Percentiles rank a stretch among this genome's conserved stretches.
Evolutionary conservation across 2,113 vertebrate genomes (phyloP).

Genomic region (Gobiocypris rarus): DNA sequence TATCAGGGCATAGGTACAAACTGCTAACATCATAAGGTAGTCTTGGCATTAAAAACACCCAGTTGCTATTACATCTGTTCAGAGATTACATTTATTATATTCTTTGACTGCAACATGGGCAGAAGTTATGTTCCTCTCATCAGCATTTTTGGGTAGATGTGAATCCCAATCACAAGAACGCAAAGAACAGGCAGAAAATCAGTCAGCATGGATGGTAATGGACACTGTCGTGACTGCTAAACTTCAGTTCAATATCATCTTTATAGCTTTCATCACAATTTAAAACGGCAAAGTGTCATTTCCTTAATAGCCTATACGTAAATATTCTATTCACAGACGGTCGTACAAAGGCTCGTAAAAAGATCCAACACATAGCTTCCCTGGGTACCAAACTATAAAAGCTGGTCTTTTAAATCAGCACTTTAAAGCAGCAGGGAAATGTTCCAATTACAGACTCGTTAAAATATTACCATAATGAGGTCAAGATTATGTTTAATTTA

Average conservation of each 20-base stretch:
- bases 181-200: slow-evolving; percentile 5
- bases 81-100: background rate
- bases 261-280: slow-evolving; percentile 51
- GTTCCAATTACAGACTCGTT: slow-evolving; percentile 24
- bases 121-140: background rate
- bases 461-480: slow-evolving; percentile 49
- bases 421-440: slow-evolving; percentile 32
- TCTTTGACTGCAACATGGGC: slow-evolving; percentile 18
- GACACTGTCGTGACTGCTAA: slow-evolving; percentile 32
- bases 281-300: slow-evolving; percentile 4
- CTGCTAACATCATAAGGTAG: background rate
- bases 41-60: background rate
- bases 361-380: slow-evolving; percentile 49
- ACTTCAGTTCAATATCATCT: slow-evolving; percentile 43
- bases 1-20: background rate
- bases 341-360: slow-evolving; percentile 38
- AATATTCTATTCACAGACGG: slow-evolving; percentile 45
- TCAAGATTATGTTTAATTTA: slow-evolving; percentile 46
- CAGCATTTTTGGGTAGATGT: background rate
- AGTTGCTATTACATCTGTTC: background rate
- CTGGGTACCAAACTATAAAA: slow-evolving; percentile 53
- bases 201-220: background rate
- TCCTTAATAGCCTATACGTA: background rate
- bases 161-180: background rate
- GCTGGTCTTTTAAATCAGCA: slow-evolving; percentile 38